Evolutionary conservation across 37 sponge, comb jelly and placozoan genomes (phyloP).

Genomic region (Haliclona indistincta): DNA sequence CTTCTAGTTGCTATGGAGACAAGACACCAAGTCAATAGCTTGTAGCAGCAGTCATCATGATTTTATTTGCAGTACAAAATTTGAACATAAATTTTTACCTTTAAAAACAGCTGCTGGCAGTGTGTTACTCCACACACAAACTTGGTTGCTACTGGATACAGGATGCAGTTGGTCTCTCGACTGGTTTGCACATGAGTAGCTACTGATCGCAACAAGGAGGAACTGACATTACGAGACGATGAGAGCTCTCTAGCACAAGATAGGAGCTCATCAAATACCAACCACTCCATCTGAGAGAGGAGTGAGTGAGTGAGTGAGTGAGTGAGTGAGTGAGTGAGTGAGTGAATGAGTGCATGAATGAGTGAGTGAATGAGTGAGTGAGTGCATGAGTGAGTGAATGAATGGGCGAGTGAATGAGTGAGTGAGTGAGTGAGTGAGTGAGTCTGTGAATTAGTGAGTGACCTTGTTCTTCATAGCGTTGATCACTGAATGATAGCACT

Average conservation of each 20-base stretch:
- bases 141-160: conserved; percentile 19
- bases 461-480: conserved; percentile 1
- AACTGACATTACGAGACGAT: conserved; percentile 3
- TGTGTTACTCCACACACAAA: conserved; percentile 67
- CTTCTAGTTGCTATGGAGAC: conserved; percentile 33
- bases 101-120: conserved; percentile 47
- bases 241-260: conserved; percentile 14
- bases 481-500: not conserved
- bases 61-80: not conserved
- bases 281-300: conserved; percentile 47
- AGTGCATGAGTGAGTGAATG: not conserved
- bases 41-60: not conserved
- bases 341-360: not conserved
- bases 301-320: not conserved
- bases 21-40: not conserved
- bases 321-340: not conserved
- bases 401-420: not conserved
- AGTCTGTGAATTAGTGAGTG: not conserved
- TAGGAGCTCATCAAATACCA: conserved; percentile 56
- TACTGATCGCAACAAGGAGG: conserved; percentile 40
- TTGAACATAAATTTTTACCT: conserved; percentile 3
- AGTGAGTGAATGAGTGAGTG: conserved; percentile 2
- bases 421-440: not conserved
- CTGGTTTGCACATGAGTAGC: conserved; percentile 46
- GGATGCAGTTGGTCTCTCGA: conserved; percentile 20